Evolutionary conservation across 2,113 vertebrate genomes (phyloP), one percentile per base, ranked within the genome.

Genomic region (Amphiprion percula): DNA sequence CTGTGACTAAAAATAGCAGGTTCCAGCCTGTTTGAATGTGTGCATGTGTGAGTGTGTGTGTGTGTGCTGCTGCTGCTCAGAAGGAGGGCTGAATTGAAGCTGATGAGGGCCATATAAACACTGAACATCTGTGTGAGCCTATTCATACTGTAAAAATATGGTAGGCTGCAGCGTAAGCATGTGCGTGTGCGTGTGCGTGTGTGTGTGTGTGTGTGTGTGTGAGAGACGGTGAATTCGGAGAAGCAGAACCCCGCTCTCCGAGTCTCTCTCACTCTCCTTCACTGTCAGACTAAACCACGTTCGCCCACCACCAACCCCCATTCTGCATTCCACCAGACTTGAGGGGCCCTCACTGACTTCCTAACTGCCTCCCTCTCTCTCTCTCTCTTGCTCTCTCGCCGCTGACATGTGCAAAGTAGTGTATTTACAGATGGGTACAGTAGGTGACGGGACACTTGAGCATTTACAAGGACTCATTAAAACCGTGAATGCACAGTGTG

Each of bases 71-170:
- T 86, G 86, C 88, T 85, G 83, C 80, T 86, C 52, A 47, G 54
- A 74, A 41, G 60, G 65, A 77, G 49, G 70, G 62, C 56, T 90
- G 77, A 89, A 91, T 90, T 5, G 11, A 73, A 86, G 82, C 71
- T 85, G 82, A 92, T 86, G 84, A 87, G 74, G 77, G 75, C 79
- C 71, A 71, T 60, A 79, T 82, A 90, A 89, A 92, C 82, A 86
- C 54, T 56, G 83, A 87, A 88, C 91, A 93, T 91, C 86, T 92
- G 90, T 90, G 86, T 75, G 84, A 83, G 78, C 60, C 82, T 88
- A 88, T 90, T 92, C 79, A 84, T 90, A 84, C 87, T 88, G 68
- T 88, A 83, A 85, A 85, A 87, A 87, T 71, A 79, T 79, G 79
- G 76, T 61, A 55, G 33, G 49, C 53, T 83, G 70, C n/a, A 26